Conservation (phyloP, 2,113 vertebrate genomes). For the Falco punctatus region DNA sequence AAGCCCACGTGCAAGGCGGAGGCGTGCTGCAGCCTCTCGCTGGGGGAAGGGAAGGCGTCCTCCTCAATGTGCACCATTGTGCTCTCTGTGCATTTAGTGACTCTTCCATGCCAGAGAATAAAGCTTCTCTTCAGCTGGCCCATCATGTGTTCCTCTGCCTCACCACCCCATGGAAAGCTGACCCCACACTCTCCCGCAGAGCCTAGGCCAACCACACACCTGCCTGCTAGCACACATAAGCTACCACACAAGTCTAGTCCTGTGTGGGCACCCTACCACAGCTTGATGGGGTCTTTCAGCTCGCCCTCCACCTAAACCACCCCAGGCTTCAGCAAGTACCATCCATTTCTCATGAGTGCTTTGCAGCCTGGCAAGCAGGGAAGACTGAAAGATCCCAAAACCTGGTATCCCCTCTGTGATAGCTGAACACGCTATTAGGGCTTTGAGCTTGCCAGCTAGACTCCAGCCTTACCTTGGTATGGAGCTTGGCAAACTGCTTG, state of each 20-base stretch:
- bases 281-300: neutral
- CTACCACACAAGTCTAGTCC: neutral
- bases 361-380: neutral
- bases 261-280: neutral
- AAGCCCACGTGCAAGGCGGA: rapidly evolving
- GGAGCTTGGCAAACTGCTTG: constrained; percentile 95
- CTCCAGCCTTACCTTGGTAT: constrained; percentile 87
- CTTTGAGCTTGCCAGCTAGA: too few relatives aligned
- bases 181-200: neutral
- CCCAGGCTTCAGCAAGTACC: neutral
- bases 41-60: neutral
- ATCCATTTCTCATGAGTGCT: rapidly evolving
- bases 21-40: neutral
- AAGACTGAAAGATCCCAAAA: neutral
- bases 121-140: neutral
- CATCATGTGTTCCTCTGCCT: neutral
- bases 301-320: neutral
- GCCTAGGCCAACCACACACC: neutral
- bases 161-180: neutral
- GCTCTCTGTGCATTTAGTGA: neutral
- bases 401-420: neutral
- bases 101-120: neutral
- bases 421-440: too few relatives aligned
- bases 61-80: neutral
- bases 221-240: rapidly evolving